Evolutionary conservation across 2,113 vertebrate species (phyloP), one percentile per base, ranked within the genome.

Genomic region (Loxodonta africana): DNA sequence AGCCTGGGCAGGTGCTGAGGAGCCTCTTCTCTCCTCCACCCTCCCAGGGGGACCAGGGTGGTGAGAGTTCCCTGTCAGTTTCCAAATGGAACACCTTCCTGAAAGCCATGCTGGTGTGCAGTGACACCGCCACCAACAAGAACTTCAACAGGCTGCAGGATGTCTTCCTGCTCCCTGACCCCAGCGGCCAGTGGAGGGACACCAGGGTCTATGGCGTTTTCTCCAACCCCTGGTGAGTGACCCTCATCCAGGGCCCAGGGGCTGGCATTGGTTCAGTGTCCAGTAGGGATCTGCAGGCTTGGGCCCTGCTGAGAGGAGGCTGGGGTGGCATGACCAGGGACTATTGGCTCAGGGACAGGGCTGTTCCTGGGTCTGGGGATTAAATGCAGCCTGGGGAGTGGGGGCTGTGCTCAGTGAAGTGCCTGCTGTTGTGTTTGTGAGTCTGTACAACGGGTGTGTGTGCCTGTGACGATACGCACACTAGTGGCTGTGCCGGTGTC

Each of bases 11-110:
- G 41, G 53, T 37, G 9, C 91, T 97, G 51, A 98, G 76, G 65
- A 0, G 5, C 93, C 6, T 78, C 8, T 37, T 57, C 4, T 25
- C 6, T 20, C 51, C 76, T 65, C 10, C 6, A 6, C 8, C 90
- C 74, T 94, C 92, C 5, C 97, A 99, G 99, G 98, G 98, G 11
- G 99, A 99, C 90, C 99, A 99, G 97, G 99, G 99, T 0, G 99
- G 99, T 3, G 99, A 99, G 92, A 98, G 98, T 74, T 98, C 98
- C 0, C 98, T 99, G 37, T 99, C 99, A 0, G 99, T 99, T 92
- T 99, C 99, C 97, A 99, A 98, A 71, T 99, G 99, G 99, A 99
- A 99, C 8, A 99, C 99, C 0, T 99, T 99, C 95, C 98, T 99
- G 77, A 99, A 99, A 95, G 99, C 99, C 57, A 99, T 98, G 21